Conservation (phyloP, 2,888 invertebrate species). For the Stratiomys singularior region DNA sequence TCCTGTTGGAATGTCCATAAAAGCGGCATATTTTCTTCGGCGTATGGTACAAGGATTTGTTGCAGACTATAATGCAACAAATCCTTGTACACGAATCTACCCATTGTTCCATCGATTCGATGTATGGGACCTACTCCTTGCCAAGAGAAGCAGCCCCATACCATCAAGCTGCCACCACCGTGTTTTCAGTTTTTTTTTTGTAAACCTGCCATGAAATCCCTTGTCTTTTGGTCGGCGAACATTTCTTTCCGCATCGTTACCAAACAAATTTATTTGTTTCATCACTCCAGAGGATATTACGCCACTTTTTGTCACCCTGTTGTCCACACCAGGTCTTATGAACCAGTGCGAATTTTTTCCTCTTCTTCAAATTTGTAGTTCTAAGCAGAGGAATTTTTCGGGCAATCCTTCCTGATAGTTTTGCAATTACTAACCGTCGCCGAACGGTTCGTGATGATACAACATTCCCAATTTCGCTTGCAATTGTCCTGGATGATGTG, state of each 20-base stretch:
- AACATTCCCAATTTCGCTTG: slow-evolving; percentile 13
- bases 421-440: slow-evolving; percentile 21
- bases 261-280: slow-evolving; percentile 26
- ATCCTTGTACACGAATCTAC: background rate
- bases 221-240: background rate
- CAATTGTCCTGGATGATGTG: slow-evolving; percentile 1
- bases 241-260: slow-evolving; percentile 5
- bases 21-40: slow-evolving; percentile 50
- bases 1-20: slow-evolving; percentile 51
- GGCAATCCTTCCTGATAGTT: slow-evolving; percentile 20
- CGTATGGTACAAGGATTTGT: slow-evolving; percentile 1
- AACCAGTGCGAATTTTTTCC: background rate
- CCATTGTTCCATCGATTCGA: slow-evolving; percentile 22
- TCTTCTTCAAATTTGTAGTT: slow-evolving; percentile 23
- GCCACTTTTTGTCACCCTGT: slow-evolving; percentile 1
- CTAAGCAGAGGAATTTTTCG: slow-evolving; percentile 1
- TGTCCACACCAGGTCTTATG: background rate
- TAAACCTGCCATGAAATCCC: background rate
- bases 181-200: background rate
- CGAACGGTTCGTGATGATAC: slow-evolving; percentile 10
- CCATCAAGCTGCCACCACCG: slow-evolving; percentile 7
- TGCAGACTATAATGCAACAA: too few species aligned
- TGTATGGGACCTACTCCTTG: slow-evolving; percentile 37
- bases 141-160: slow-evolving; percentile 36
- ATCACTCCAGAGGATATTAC: slow-evolving; percentile 12